phyloP scores from a whole-genome alignment of 2,113 vertebrate species.

The Columbina picui region DNA sequence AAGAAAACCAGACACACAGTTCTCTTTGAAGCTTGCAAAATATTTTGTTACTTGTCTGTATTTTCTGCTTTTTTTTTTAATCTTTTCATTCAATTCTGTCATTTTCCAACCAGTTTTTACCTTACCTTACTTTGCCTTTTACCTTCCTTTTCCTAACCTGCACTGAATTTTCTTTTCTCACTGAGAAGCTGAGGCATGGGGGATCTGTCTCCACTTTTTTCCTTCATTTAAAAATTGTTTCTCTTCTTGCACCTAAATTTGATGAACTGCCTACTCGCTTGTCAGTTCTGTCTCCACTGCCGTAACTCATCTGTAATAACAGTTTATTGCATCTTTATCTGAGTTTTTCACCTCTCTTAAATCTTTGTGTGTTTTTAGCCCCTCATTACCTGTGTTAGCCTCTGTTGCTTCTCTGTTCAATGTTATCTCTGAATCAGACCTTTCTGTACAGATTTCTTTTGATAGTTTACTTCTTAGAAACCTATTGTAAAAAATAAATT shows the following conservation, averaged over 20 bases:
- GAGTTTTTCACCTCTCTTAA: neutral
- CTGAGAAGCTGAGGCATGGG: neutral
- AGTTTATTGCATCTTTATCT: neutral
- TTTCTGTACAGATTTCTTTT: neutral
- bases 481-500: neutral
- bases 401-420: neutral
- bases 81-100: neutral
- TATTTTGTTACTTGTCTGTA: neutral
- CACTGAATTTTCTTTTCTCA: neutral
- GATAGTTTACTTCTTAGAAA: neutral
- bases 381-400: neutral
- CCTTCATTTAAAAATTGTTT: neutral
- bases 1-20: fast-evolving
- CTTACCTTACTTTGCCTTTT: no score
- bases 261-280: neutral
- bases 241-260: neutral
- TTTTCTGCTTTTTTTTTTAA: neutral
- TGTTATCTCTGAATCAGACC: neutral
- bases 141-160: neutral
- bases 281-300: neutral
- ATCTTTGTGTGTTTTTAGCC: neutral
- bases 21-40: neutral
- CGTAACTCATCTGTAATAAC: neutral
- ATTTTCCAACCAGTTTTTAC: neutral
- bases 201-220: neutral